These are phyloP conservation scores for Plecturocebus donacophilus DNA, from an alignment of 2,113 vertebrate genomes.

Conservation along the genomic window DNA sequence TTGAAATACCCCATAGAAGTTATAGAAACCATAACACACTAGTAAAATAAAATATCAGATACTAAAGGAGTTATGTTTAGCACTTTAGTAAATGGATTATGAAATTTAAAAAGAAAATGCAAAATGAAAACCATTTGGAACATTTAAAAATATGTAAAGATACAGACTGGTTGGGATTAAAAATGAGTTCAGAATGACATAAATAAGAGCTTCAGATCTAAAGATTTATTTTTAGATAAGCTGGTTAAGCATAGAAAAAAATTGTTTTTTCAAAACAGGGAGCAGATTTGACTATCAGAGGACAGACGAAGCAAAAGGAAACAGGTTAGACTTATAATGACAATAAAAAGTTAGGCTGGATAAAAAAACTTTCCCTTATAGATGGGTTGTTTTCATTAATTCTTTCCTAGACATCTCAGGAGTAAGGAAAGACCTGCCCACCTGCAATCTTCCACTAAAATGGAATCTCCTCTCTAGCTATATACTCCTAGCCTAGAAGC, in stretches of 20 bases:
- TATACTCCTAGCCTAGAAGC: neutral
- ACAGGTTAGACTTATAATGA: slow-evolving; percentile 10
- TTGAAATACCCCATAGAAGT: neutral
- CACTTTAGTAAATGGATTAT: slow-evolving; percentile 8
- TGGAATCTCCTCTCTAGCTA: neutral
- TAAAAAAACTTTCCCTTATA: neutral
- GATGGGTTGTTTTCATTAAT: neutral
- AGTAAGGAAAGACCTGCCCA: neutral
- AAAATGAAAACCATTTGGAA: neutral
- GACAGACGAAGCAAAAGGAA: slow-evolving; percentile 46
- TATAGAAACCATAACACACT: neutral
- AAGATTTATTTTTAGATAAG: slow-evolving; percentile 51
- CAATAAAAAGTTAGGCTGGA: slow-evolving; percentile 30
- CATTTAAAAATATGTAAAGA: slow-evolving; percentile 16
- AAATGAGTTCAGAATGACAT: slow-evolving; percentile 55
- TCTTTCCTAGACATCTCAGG: neutral
- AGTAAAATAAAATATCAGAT: slow-evolving; percentile 38
- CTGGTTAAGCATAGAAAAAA: slow-evolving; percentile 27
- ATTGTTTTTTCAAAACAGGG: slow-evolving; percentile 17
- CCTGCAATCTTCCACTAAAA: neutral
- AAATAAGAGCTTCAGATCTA: slow-evolving; percentile 45
- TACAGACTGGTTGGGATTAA: slow-evolving; percentile 1
- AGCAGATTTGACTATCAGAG: slow-evolving; percentile 1
- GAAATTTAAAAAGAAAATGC: neutral
- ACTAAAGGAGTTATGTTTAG: neutral